These are phyloP conservation scores for silkworm (Bombyx mori) DNA, from an alignment of 1,140 invertebrate genomes.

Conservation along the genomic window ASM3026992v2 NC_085114.1:1199501-1200000, in stretches of 20 bases:
- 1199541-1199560: constrained; percentile 86
- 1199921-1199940: too few species aligned
- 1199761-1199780: too few species aligned
- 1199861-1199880: too few species aligned
- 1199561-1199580: constrained; percentile 89
- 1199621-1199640: constrained; percentile 82
- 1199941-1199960: too few species aligned
- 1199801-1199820: too few species aligned
- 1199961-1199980: too few species aligned
- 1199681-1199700: constrained; percentile 61
- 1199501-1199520: constrained; percentile 87
- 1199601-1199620: constrained; percentile 86
- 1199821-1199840: too few species aligned
- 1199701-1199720: constrained; percentile 25
- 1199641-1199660: constrained; percentile 72
- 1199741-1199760: neutral
- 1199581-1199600: constrained; percentile 88
- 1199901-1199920: too few species aligned
- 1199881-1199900: too few species aligned
- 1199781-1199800: too few species aligned
- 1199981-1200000: too few species aligned
- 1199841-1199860: too few species aligned
- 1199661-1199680: constrained; percentile 66
- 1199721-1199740: constrained; percentile 51
- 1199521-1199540: constrained; percentile 87